A percentile compares a stretch with the other conserved stretches of the same genome.
phyloP scores from a whole-genome alignment of 2,797 vertebrate genomes.

The Tapirus indicus region DNA sequence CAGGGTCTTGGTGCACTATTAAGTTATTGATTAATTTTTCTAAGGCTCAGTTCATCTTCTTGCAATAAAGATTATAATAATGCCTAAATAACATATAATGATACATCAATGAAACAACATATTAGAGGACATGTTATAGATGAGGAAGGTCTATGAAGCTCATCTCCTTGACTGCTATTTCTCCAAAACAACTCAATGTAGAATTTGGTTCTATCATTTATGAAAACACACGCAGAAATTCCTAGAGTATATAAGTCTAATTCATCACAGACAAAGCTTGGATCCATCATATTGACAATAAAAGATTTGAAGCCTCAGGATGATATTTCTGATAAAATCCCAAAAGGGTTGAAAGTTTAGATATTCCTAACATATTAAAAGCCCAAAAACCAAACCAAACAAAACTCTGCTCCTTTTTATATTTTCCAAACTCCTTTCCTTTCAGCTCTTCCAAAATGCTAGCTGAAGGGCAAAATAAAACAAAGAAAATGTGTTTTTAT shows the following conservation, averaged over 20 bases:
- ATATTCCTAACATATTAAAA: neutral
- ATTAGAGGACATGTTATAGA: accelerated
- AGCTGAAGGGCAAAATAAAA: slow-evolving; percentile 25
- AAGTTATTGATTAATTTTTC: neutral
- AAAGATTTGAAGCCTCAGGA: neutral
- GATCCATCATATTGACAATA: accelerated
- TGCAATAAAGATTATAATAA: neutral
- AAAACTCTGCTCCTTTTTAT: neutral
- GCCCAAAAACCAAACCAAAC: neutral
- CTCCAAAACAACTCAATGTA: neutral
- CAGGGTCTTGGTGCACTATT: too few species aligned
- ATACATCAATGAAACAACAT: too few species aligned
- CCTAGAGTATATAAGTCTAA: neutral
- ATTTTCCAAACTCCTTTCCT: slow-evolving; percentile 8
- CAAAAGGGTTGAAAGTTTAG: neutral
- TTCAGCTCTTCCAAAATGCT: neutral
- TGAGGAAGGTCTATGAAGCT: accelerated
- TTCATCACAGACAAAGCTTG: neutral
- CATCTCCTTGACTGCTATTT: neutral
- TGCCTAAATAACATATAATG: accelerated
- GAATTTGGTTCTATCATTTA: neutral
- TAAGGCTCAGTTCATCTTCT: neutral
- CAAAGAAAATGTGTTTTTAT: slow-evolving; percentile 72
- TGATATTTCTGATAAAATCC: neutral
- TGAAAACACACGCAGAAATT: neutral